phyloP scores from a whole-genome alignment of 2,797 vertebrate species.

The Epinephelus malabaricus region DNA sequence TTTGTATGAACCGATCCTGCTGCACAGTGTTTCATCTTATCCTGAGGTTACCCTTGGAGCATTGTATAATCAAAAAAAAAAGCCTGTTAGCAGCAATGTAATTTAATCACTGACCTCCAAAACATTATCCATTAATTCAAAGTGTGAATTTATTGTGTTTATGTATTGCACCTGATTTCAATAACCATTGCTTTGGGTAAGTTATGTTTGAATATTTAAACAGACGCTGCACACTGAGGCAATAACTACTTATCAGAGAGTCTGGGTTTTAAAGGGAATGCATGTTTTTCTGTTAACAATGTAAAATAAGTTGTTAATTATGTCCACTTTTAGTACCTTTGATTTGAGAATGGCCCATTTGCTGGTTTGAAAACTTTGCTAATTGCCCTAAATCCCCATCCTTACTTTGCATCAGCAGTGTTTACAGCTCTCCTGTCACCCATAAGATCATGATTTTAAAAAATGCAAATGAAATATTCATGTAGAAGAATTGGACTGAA shows the following conservation, averaged over 20 bases:
- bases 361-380: slow-evolving; percentile 20
- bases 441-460: slow-evolving; percentile 39
- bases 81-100: not conserved
- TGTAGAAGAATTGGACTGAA: slow-evolving; percentile 50
- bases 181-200: slow-evolving; percentile 1
- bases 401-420: slow-evolving; percentile 29
- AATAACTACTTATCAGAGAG: not conserved
- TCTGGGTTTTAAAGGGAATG: not conserved
- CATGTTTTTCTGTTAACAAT: slow-evolving; percentile 8
- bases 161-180: slow-evolving; percentile 20
- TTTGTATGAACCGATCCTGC: slow-evolving; percentile 21
- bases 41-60: not conserved
- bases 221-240: not conserved
- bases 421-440: slow-evolving; percentile 50
- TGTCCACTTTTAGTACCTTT: slow-evolving; percentile 9
- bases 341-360: slow-evolving; percentile 14
- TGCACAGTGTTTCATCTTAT: not conserved
- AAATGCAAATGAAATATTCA: slow-evolving; percentile 64
- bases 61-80: not conserved
- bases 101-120: slow-evolving; percentile 24
- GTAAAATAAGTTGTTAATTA: slow-evolving; percentile 23
- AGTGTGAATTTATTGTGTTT: slow-evolving; percentile 21
- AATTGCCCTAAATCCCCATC: slow-evolving; percentile 14
- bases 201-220: slow-evolving; percentile 16
- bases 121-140: slow-evolving; percentile 22